Base-by-base conservation (phyloP, 2,888 invertebrate species). In the Camponotus fellah region DNA sequence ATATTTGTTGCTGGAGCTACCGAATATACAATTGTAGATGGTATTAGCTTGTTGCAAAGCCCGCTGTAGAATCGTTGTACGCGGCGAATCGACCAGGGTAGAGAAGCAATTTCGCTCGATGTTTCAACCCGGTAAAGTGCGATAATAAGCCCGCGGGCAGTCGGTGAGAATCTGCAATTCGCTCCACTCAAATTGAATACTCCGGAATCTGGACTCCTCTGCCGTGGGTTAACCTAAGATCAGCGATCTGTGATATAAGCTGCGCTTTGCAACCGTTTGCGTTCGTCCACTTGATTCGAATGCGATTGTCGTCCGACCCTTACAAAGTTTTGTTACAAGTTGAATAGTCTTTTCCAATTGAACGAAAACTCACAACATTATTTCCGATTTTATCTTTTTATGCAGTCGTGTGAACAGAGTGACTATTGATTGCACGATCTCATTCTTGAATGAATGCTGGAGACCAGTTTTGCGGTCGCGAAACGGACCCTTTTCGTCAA, bases 111-210 rank as follows among this genome's bases (percentile, higher is more conserved):
- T 92, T 91, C 89, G 90, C 91, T 87, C 86, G 90, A 91, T 90
- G 91, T 89, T 90, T 91, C 92, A 91, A 91, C 91, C 91, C 90
- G 91, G 93, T 91, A 93, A 93, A 92, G 93, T 93, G 93, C 92
- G 93, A 93, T 93, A 93, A 93, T 93, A 93, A 93, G 93, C 93
- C 93, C 93, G 92, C 93, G 93, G 93, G 93, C 93, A 91, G 91
- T 92, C 92, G 90, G 92, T 90, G 92, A 92, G 93, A 92, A 92
- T 92, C 92, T 92, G 91, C 92, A 92, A 93, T 93, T 93, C 92
- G 90, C 93, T 91, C 89, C 91, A 89, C 91, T 92, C 92, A 93
- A 93, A 93, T 93, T 93, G 93, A 93, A 93, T 93, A 92, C 91
- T 92, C 92, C 89, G 85, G 88, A 90, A 90, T 90, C 92, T 90